Evolutionary conservation across 1,140 invertebrate genomes (phyloP), one percentile per base, ranked within the genome.

Genomic region (Ips typographus): DNA sequence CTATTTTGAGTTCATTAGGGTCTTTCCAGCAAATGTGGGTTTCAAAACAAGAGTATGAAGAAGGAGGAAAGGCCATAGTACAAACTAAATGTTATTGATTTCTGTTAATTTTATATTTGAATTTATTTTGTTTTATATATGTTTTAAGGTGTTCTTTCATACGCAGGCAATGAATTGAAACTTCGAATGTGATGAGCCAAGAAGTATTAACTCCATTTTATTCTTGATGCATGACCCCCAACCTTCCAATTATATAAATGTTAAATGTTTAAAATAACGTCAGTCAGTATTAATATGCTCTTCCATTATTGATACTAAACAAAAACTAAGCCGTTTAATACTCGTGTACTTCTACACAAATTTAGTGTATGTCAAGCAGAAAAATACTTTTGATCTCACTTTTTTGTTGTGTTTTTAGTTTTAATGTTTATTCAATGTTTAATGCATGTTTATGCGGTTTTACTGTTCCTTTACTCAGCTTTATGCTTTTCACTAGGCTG

Each of bases 1-100:
- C 93, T 0, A 95, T 96, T 79, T 82, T 96, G 53, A 93, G 91
- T 2, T 95, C 94, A 6, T 84, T 96, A 73, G 92, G 92, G 40
- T 91, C 92, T n/a, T 96, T 96, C 80, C 93, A 95, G 78, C 92
- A 95, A 81, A 91, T 95, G 87, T 96, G 94, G 94, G 92, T 95
- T 62, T 93, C 91, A 1, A 92, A 91, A 79, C 92, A 94, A 79
- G 94, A 96, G 80, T 96, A 95, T 80, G 92, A 95, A 73, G 94
- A 95, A 79, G 87, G 86, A 40, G 94, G 94, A 2, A 94, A 93
- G 68, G 76, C 73, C 36, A 72, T 78, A 40, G 76, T 78, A 40
- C 71, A 75, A 73, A 71, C 75, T 42, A 73, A 76, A 72, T 76
- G 75, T 62, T 72, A 72, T 70, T 76, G 73, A 72, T 55, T 55